phyloP scores from a whole-genome alignment of 2,888 invertebrate species.

The Diaperis boleti region DNA sequence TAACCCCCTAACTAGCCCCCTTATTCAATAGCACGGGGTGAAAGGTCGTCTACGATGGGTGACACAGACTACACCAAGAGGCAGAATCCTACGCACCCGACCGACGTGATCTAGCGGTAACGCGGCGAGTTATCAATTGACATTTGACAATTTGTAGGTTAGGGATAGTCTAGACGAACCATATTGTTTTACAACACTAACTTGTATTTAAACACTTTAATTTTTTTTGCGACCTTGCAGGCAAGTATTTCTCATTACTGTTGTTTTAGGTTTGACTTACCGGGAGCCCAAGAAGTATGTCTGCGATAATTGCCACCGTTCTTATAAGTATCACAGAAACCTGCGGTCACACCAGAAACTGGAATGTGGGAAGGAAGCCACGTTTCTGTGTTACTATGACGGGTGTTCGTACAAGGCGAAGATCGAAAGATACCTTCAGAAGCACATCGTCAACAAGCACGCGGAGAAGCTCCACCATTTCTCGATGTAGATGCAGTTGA shows the following conservation, averaged over 20 bases:
- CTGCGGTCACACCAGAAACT: conserved; percentile 67
- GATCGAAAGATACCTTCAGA: conserved; percentile 43
- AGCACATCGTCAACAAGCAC: conserved; percentile 42
- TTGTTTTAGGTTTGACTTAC: conserved; percentile 27
- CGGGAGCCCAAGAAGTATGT: conserved; percentile 19
- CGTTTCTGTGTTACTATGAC: conserved; percentile 54
- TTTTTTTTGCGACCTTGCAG: no score
- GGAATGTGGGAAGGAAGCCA: conserved; percentile 65
- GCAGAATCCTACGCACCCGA: no score
- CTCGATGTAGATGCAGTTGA: background rate
- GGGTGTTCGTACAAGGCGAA: conserved; percentile 46
- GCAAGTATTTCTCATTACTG: no score
- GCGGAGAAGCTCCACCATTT: conserved; percentile 14
- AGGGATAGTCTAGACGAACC: no score
- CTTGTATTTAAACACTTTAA: background rate
- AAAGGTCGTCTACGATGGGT: no score
- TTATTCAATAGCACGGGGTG: no score
- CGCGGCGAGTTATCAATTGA: no score
- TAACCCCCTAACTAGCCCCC: no score
- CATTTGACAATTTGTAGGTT: no score
- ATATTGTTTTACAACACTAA: no score
- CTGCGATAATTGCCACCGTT: conserved; percentile 39
- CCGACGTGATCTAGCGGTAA: no score
- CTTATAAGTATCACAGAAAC: conserved; percentile 80
- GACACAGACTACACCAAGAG: no score